Evolutionary conservation across 2,797 vertebrate genomes (phyloP).

Genomic region (Steatocranus sp.): DNA sequence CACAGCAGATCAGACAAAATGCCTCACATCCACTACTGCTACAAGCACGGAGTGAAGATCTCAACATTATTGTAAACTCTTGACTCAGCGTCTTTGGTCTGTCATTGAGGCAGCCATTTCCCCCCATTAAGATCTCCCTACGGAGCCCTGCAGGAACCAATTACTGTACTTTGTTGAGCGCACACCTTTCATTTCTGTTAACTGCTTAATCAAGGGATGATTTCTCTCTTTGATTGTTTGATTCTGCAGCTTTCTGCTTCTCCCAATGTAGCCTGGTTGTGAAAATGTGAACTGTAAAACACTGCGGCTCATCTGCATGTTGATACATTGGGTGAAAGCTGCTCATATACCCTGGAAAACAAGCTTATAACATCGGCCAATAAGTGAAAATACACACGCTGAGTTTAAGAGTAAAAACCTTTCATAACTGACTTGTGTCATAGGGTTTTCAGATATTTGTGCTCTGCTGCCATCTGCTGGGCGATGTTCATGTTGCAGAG

Average conservation of each 20-base stretch:
- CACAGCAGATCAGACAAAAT: slow-evolving; percentile 4
- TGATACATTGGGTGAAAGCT: not conserved
- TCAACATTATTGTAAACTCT: slow-evolving; percentile 35
- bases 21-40: not conserved
- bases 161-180: slow-evolving; percentile 37
- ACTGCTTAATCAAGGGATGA: not conserved
- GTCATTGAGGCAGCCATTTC: slow-evolving; percentile 69
- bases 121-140: slow-evolving; percentile 19
- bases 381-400: not conserved
- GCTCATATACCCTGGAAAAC: not conserved
- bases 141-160: slow-evolving; percentile 40
- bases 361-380: not conserved
- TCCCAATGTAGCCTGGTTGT: not conserved
- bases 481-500: not conserved
- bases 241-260: not conserved
- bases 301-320: not conserved
- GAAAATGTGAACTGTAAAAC: not conserved
- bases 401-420: not conserved
- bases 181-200: slow-evolving; percentile 21
- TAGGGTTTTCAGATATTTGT: slow-evolving; percentile 1
- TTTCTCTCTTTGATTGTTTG: not conserved
- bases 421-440: not conserved
- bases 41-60: not conserved
- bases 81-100: slow-evolving; percentile 57
- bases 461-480: slow-evolving; percentile 62